Base-by-base conservation (phyloP, 2,113 vertebrate species). In the Caranx ignobilis region DNA sequence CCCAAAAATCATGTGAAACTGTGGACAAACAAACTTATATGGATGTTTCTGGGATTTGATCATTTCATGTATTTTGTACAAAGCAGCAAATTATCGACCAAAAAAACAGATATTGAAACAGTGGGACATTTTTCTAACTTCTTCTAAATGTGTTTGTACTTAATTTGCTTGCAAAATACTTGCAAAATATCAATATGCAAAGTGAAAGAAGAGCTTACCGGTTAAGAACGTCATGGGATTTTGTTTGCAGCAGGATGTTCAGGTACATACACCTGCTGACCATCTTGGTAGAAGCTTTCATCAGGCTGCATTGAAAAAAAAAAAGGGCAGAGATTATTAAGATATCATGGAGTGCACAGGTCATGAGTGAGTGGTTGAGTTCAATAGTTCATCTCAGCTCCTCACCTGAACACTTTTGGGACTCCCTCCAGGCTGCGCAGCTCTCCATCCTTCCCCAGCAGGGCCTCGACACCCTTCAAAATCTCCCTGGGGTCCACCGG, bases 251-350 rank as follows among this genome's bases (percentile, higher is more conserved):
- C n/a, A 99, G 85, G 83, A 99, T 97, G 90, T 97, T 98, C 81
- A 99, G 91, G 90, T 99, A 99, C 82, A 97, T 97, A 80, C 98
- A 99, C n/a, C 97, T 96, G 79, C 97, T 97, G 89, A 98, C 97
- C 96, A 99, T 96, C 94, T 98, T 99, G 69, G 96, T 95, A 0
- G 97, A 96, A 12, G 96, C 97, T 90, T 99, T 99, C 98, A 99
- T 99, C 1, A 99, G 89, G 84, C 98, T 99, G 87, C 0, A 37
- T 6, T 12, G 8, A 1, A 26, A 26, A 26, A 26, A n/a, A 31
- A 63, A 52, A 48, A 37, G 11, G 56, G 12, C 8, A 75, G 26
- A 50, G 5, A 32, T 47, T 47, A 43, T 81, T 39, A 64, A 35
- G 6, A 74, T 21, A 0, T 37, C 15, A 5, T 55, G 6, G 1